Evolutionary conservation across 2,113 vertebrate genomes (phyloP), one percentile per base, ranked within the genome.

Genomic region (Saguinus midas): DNA sequence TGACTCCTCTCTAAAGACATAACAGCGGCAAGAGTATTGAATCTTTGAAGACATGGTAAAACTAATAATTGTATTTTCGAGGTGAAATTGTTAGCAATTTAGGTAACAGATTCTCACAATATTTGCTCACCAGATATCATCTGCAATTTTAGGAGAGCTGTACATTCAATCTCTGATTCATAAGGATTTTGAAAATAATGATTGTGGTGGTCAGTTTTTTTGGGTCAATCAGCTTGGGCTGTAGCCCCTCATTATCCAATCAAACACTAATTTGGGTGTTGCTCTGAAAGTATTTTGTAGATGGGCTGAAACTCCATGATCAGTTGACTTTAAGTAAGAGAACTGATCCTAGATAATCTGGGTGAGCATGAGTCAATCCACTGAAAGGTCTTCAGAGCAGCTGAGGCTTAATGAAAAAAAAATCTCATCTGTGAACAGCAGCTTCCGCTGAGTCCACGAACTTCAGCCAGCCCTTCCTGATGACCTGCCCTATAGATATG

Each of bases 201-300:
- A 91, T 68, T 78, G 35, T 45, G 72, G 82, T 76, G n/a, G 37
- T 88, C 52, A 35, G 17, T 29, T 78, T 96, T 96, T 95, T 61
- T 91, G 61, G 58, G 68, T 84, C 80, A 55, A 48, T 90, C 94
- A 95, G 86, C 9, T n/a, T 91, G 90, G 76, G 10, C 32, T 78
- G 16, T 66, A 73, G 52, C 70, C 52, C 16, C 23, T n/a, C 43
- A 29, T 73, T 73, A 82, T 58, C 89, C 40, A 89, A 55, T 89
- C 91, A 90, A 94, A 93, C 9, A 87, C 16, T 95, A 88, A 90
- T 88, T 45, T 91, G 43, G 55, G 35, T 87, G 64, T 78, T 95
- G 9, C 48, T 83, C 35, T 73, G 40, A 75, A 48, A 70, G 20
- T 35, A 32, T 68, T 88, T 81, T 91, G 72, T 32, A 89, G 13